Evolutionary conservation across 2,888 invertebrate species (phyloP).

Genomic region (Lepidocyrtoides sp.): DNA sequence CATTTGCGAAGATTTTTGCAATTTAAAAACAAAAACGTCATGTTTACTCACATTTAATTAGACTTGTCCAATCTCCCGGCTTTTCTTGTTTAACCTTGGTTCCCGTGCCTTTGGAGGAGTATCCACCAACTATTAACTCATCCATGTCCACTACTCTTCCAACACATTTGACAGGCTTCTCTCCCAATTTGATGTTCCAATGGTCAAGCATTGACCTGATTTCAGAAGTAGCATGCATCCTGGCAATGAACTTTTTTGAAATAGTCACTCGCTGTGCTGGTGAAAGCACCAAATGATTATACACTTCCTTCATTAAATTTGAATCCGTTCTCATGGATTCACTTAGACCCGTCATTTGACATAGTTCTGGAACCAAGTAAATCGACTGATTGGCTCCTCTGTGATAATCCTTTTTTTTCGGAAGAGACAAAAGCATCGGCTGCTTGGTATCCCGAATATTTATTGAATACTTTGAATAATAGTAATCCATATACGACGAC

Average conservation of each 20-base stretch:
- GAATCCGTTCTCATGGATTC: constrained; percentile 94
- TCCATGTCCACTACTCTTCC: constrained; percentile 32
- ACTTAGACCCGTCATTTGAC: constrained; percentile 95
- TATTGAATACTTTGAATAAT: constrained; percentile 85
- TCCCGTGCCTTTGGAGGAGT: neutral
- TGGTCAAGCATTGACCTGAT: neutral
- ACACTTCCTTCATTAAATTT: constrained; percentile 93
- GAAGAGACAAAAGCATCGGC: constrained; percentile 80
- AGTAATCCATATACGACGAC: constrained; percentile 86
- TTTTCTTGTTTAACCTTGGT: neutral
- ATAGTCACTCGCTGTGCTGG: neutral
- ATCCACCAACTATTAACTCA: neutral
- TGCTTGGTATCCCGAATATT: constrained; percentile 63
- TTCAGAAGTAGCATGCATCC: neutral
- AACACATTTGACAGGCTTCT: neutral
- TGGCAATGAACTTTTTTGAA: neutral
- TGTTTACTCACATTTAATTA: constrained; percentile 21
- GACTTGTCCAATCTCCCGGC: constrained; percentile 32
- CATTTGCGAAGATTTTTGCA: no score
- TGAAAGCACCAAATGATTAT: constrained; percentile 87
- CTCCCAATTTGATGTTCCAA: constrained; percentile 10
- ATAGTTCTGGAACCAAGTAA: constrained; percentile 95
- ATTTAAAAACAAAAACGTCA: neutral
- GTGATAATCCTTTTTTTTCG: constrained; percentile 80
- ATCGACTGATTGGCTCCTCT: constrained; percentile 72